phyloP scores from a whole-genome alignment of 2,797 vertebrate species.

The Nyctalus aviator region DNA sequence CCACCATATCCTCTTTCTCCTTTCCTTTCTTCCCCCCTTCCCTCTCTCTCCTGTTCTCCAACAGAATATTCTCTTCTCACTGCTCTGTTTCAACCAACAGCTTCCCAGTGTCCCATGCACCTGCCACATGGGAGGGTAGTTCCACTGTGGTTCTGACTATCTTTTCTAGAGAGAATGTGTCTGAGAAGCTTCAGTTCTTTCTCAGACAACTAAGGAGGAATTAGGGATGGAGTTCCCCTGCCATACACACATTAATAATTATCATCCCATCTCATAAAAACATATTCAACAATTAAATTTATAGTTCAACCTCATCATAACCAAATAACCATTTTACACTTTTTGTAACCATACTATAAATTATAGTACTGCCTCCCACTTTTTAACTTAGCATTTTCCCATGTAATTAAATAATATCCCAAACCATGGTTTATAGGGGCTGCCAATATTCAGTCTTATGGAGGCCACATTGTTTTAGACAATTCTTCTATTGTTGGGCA shows the following conservation, averaged over 20 bases:
- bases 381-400: conserved; percentile 42
- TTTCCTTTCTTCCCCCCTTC: too few relatives aligned
- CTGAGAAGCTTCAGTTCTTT: background rate
- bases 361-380: background rate
- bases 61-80: background rate
- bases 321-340: background rate
- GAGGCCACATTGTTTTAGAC: conserved; percentile 39
- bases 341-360: background rate
- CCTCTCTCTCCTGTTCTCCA: too few relatives aligned
- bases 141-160: background rate
- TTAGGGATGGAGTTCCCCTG: background rate
- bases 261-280: conserved; percentile 31
- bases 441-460: background rate
- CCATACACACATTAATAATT: conserved; percentile 9
- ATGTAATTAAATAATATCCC: conserved; percentile 16
- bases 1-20: too few relatives aligned
- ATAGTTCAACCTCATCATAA: conserved; percentile 2
- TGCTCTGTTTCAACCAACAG: background rate
- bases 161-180: background rate
- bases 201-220: background rate
- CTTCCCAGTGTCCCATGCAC: background rate
- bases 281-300: conserved; percentile 23
- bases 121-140: background rate
- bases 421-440: background rate
- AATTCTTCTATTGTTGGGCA: background rate